Evolutionary conservation across 1,140 invertebrate species (phyloP).

Genomic region (Scaptomyza graminum): DNA sequence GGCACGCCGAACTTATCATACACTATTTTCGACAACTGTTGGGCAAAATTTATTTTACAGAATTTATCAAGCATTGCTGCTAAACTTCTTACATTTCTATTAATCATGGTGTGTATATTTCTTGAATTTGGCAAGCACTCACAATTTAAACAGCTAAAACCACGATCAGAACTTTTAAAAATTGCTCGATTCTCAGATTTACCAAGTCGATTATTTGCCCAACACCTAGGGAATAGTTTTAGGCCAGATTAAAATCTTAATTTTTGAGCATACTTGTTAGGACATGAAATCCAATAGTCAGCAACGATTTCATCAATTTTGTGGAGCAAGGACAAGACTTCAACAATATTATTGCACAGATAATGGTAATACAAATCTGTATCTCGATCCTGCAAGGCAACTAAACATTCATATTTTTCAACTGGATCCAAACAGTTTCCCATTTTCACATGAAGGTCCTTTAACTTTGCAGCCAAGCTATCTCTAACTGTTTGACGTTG

Average conservation of each 20-base stretch:
- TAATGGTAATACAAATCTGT: conserved; percentile 20
- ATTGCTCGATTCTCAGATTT: background rate
- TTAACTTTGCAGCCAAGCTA: background rate
- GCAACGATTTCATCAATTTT: background rate
- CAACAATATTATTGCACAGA: background rate
- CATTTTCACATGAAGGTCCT: background rate
- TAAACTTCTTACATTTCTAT: background rate
- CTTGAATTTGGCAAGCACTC: background rate
- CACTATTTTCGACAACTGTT: background rate
- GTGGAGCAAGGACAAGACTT: conserved; percentile 14
- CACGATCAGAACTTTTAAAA: background rate
- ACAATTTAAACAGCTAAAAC: background rate
- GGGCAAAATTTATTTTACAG: background rate
- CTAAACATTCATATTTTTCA: conserved; percentile 15
- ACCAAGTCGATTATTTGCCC: background rate
- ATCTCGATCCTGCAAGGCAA: conserved; percentile 2
- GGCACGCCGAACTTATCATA: background rate
- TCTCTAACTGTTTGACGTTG: background rate
- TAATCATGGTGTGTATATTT: background rate
- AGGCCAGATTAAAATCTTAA: background rate
- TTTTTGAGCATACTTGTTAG: background rate
- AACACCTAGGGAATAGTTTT: background rate
- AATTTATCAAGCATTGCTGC: background rate
- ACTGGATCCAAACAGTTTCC: background rate
- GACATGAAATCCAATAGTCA: background rate